phyloP scores from a whole-genome alignment of 2,797 vertebrate genomes.

The Danionella dracula region DNA sequence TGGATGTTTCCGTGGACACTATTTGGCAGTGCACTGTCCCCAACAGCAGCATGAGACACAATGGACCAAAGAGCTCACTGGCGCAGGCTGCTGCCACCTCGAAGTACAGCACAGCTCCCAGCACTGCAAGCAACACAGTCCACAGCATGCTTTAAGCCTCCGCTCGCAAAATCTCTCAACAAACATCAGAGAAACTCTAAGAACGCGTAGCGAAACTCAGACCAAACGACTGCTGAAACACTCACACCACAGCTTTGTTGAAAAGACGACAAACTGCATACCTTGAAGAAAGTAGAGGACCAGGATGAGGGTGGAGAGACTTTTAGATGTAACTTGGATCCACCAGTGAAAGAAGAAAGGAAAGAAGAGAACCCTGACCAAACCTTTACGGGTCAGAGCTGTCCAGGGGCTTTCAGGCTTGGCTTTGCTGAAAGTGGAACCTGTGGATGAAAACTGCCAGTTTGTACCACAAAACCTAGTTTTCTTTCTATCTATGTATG shows the following conservation, averaged over 20 bases:
- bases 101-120: slow-evolving; percentile 77
- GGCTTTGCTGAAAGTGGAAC: slow-evolving; percentile 96
- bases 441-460: slow-evolving; percentile 56
- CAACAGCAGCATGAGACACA: slow-evolving; percentile 95
- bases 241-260: not conserved
- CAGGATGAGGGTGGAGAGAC: slow-evolving; percentile 84
- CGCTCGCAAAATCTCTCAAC: not conserved
- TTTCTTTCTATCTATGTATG: too few relatives aligned
- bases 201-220: not conserved
- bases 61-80: slow-evolving; percentile 84
- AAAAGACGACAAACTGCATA: slow-evolving; percentile 42
- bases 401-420: slow-evolving; percentile 96
- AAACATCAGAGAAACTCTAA: not conserved
- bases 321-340: slow-evolving; percentile 92
- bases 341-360: slow-evolving; percentile 95
- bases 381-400: slow-evolving; percentile 86
- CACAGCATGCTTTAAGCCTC: not conserved
- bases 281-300: slow-evolving; percentile 92
- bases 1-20: slow-evolving; percentile 88
- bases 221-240: too few relatives aligned
- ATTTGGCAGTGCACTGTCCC: slow-evolving; percentile 98
- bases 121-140: slow-evolving; percentile 62
- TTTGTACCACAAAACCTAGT: too few relatives aligned
- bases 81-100: slow-evolving; percentile 78
- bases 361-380: slow-evolving; percentile 90